phyloP scores from a whole-genome alignment of 1,140 invertebrate species.

The Zaprionus vittiger region DNA sequence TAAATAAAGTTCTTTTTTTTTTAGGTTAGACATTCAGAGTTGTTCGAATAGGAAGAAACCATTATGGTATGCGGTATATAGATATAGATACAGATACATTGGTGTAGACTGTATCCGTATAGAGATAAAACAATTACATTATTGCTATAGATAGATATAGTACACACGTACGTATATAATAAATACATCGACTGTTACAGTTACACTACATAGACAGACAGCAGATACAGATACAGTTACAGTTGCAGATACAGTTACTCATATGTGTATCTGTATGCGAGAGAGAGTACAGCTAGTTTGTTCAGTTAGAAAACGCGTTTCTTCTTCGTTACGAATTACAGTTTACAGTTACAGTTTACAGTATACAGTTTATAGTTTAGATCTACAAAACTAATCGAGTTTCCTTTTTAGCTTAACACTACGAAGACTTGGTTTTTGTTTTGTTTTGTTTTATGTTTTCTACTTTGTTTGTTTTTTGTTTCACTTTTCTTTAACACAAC shows the following conservation, averaged over 20 bases:
- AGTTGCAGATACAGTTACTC: slow-evolving; percentile 43
- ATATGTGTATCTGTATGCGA: slow-evolving; percentile 30
- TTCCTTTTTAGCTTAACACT: slow-evolving; percentile 50
- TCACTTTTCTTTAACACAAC: slow-evolving; percentile 44
- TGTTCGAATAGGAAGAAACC: slow-evolving; percentile 74
- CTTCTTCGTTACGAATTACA: slow-evolving; percentile 4
- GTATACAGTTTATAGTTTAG: slow-evolving; percentile 20
- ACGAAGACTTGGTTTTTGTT: slow-evolving; percentile 63
- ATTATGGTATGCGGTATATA: slow-evolving; percentile 49
- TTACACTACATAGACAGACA: slow-evolving; percentile 55
- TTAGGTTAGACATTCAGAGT: slow-evolving; percentile 73
- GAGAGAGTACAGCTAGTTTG: slow-evolving; percentile 71
- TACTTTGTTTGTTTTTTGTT: slow-evolving; percentile 38
- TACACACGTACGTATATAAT: slow-evolving; percentile 33
- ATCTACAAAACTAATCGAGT: slow-evolving; percentile 35
- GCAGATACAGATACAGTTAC: slow-evolving; percentile 48
- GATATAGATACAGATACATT: slow-evolving; percentile 28
- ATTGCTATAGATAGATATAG: background rate
- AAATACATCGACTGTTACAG: slow-evolving; percentile 57
- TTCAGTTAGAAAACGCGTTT: slow-evolving; percentile 74
- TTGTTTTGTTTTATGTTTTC: slow-evolving; percentile 28
- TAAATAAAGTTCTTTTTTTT: slow-evolving; percentile 55
- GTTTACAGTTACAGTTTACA: slow-evolving; percentile 32
- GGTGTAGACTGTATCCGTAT: background rate
- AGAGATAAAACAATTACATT: slow-evolving; percentile 10